Conservation (phyloP, 2,113 vertebrate genomes). For the Pseudonaja textilis region DNA sequence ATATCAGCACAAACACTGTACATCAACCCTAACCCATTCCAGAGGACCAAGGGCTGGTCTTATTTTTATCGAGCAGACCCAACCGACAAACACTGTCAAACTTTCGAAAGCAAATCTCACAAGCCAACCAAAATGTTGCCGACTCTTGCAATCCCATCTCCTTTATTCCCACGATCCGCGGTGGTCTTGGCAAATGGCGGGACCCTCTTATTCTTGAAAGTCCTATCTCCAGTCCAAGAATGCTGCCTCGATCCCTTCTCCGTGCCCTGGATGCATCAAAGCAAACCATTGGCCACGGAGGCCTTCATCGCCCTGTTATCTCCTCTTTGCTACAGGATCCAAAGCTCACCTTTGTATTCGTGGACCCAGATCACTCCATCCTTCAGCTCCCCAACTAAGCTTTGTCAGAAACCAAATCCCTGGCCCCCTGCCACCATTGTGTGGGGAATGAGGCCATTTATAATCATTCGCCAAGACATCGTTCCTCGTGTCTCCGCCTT, state of each 20-base stretch:
- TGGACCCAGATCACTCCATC: background rate
- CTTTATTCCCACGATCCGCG: background rate
- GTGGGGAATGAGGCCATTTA: constrained; percentile 24
- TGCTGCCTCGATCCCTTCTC: background rate
- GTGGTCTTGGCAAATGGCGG: no score
- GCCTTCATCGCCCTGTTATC: background rate
- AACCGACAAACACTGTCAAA: background rate
- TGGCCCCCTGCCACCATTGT: no score
- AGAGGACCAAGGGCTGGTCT: background rate
- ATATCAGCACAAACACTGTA: background rate
- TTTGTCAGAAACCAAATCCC: background rate
- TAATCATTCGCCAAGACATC: constrained; percentile 20
- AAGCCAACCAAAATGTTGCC: background rate
- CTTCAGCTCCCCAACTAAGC: background rate
- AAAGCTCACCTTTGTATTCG: background rate
- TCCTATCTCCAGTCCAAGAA: background rate
- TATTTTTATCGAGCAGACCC: background rate
- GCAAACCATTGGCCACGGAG: background rate
- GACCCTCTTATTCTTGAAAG: background rate
- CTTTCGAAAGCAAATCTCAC: background rate
- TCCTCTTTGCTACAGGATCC: background rate
- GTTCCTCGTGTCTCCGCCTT: background rate
- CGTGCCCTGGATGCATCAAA: background rate
- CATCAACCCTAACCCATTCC: background rate
- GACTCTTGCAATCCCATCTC: background rate